phyloP scores from a whole-genome alignment of 2,113 vertebrate genomes.

The Caranx ignobilis region DNA sequence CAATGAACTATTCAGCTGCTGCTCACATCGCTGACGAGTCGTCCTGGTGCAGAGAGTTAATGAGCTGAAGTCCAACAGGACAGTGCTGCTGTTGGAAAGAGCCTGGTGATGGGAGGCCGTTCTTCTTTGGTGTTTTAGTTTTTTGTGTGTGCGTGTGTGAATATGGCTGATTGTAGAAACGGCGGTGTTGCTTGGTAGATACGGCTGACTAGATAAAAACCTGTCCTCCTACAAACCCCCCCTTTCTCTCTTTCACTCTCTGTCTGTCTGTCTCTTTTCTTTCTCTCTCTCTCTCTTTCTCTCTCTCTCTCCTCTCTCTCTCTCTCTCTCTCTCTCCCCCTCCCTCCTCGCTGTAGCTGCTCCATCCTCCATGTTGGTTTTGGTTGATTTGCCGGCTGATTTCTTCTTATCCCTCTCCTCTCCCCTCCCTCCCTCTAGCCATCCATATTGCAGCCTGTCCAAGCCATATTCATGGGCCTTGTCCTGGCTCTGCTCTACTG shows the following conservation, averaged over 20 bases:
- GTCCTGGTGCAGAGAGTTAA: conserved; percentile 39
- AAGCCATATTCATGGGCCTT: conserved; percentile 99
- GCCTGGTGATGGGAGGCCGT: conserved; percentile 9
- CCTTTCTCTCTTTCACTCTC: neutral
- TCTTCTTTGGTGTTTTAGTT: conserved; percentile 20
- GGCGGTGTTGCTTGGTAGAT: conserved; percentile 34
- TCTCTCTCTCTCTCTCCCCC: neutral
- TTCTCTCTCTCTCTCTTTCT: neutral
- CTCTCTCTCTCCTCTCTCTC: neutral
- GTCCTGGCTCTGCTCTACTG: conserved; percentile 99
- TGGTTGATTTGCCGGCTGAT: conserved; percentile 78
- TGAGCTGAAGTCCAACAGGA: neutral
- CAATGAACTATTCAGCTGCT: neutral
- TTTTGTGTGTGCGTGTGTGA: conserved; percentile 14
- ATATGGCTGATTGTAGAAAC: conserved; percentile 27
- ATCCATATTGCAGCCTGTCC: conserved; percentile 99
- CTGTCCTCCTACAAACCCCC: neutral
- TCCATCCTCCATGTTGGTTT: conserved; percentile 77
- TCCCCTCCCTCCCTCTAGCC: conserved; percentile 92
- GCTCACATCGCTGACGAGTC: neutral
- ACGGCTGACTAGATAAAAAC: conserved; percentile 2
- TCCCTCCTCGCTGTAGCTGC: conserved; percentile 53
- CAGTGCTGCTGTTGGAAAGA: neutral
- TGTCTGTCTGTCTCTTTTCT: neutral
- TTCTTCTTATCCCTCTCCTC: conserved; percentile 88